A percentile compares a stretch with the other conserved stretches of the same genome.
Evolutionary conservation across 2,113 vertebrate genomes (phyloP).

Genomic region (Chaetorhynchus papuensis): DNA sequence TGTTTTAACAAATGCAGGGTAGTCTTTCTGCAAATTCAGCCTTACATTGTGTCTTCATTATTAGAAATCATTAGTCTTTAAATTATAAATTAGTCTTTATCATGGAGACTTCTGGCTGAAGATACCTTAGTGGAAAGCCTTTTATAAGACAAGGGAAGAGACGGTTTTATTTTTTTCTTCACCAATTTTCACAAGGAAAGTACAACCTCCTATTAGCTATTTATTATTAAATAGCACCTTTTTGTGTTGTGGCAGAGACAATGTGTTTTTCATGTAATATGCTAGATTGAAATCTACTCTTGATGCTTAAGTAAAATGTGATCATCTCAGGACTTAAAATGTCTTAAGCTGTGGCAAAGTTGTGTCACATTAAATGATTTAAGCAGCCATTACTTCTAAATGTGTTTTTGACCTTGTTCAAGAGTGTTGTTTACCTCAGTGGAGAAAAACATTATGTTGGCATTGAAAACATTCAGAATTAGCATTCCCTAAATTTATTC

Average conservation of each 20-base stretch:
- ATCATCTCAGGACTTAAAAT: background rate
- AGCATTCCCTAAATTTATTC: background rate
- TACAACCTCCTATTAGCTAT: background rate
- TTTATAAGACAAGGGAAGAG: background rate
- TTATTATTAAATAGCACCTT: background rate
- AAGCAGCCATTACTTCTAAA: background rate
- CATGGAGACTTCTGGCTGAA: background rate
- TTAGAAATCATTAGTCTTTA: background rate
- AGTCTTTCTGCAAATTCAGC: background rate
- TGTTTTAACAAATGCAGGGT: background rate
- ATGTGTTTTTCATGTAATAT: background rate
- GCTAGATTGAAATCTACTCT: background rate
- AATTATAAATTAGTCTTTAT: background rate
- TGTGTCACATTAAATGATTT: background rate
- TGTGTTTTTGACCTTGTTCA: background rate
- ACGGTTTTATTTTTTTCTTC: background rate
- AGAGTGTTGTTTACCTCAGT: background rate
- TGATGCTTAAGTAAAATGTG: background rate
- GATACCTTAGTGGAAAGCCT: background rate
- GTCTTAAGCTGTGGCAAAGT: background rate
- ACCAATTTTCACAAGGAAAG: background rate
- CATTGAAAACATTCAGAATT: background rate
- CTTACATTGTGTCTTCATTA: background rate
- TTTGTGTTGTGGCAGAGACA: background rate
- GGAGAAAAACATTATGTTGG: background rate